phyloP scores from a whole-genome alignment of 2,888 invertebrate genomes.

The Erannis defoliaria region DNA sequence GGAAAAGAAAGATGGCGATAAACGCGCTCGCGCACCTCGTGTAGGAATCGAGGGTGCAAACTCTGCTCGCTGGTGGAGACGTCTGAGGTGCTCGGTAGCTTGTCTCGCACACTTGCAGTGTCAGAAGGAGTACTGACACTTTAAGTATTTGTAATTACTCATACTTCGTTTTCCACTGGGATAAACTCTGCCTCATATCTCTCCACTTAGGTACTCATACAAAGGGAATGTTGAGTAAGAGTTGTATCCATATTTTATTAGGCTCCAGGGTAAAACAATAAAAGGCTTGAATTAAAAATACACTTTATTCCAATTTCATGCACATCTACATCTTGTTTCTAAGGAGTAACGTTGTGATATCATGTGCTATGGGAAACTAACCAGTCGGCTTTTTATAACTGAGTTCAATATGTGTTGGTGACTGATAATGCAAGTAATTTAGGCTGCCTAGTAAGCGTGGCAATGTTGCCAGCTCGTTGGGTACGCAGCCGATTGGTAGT shows the following conservation, averaged over 20 bases:
- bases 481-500: neutral
- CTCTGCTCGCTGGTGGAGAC: too few species aligned
- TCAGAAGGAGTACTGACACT: too few species aligned
- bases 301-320: conserved; percentile 83
- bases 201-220: neutral
- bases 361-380: conserved; percentile 69
- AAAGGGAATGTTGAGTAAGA: neutral
- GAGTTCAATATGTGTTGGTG: neutral
- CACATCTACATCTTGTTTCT: conserved; percentile 79
- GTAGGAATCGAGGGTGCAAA: too few species aligned
- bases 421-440: conserved; percentile 26
- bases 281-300: conserved; percentile 70
- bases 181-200: too few species aligned
- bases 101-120: too few species aligned
- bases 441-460: neutral
- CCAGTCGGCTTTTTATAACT: conserved; percentile 54
- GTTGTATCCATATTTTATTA: neutral
- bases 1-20: too few species aligned
- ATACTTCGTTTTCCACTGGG: too few species aligned
- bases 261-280: conserved; percentile 48
- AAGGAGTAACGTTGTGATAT: conserved; percentile 76
- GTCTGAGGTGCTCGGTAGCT: too few species aligned
- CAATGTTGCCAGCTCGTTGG: neutral
- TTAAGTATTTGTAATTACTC: too few species aligned
- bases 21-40: too few species aligned